Conservation (phyloP, 2,113 vertebrate genomes). For the Oenanthe oenanthe region DNA sequence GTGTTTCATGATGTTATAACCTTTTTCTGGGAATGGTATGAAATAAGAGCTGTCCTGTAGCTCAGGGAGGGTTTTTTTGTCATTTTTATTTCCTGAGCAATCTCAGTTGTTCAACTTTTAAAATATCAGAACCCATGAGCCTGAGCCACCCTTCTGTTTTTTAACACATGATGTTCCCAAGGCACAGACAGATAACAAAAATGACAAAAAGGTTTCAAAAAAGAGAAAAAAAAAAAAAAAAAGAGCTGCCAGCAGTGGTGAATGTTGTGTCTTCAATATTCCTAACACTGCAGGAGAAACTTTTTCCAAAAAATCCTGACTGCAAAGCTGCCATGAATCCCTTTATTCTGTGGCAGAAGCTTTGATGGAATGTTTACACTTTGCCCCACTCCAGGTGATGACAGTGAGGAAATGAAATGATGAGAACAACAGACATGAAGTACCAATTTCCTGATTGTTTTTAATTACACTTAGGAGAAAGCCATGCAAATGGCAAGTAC, state of each 20-base stretch:
- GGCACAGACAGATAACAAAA: neutral
- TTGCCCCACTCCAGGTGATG: neutral
- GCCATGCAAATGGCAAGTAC: neutral
- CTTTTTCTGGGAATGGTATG: neutral
- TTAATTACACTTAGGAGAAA: neutral
- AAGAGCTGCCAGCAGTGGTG: neutral
- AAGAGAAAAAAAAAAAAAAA: neutral
- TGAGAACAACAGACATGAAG: neutral
- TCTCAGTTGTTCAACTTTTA: neutral
- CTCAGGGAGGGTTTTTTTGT: neutral
- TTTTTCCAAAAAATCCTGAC: neutral
- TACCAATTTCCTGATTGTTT: neutral
- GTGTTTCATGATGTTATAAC: fast-evolving
- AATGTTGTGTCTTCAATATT: neutral
- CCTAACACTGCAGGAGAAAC: neutral
- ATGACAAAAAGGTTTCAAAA: neutral
- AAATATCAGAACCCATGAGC: neutral
- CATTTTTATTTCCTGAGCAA: neutral
- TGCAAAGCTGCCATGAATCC: neutral
- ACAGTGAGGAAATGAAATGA: neutral
- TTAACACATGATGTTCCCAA: neutral
- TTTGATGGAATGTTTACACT: neutral
- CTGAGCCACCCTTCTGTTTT: neutral
- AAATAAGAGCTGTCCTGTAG: neutral
- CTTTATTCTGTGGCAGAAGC: neutral